A percentile compares a stretch with the other conserved stretches of the same genome.
Conservation (phyloP, 2,888 invertebrate species). For the Calameuta idolon region DNA sequence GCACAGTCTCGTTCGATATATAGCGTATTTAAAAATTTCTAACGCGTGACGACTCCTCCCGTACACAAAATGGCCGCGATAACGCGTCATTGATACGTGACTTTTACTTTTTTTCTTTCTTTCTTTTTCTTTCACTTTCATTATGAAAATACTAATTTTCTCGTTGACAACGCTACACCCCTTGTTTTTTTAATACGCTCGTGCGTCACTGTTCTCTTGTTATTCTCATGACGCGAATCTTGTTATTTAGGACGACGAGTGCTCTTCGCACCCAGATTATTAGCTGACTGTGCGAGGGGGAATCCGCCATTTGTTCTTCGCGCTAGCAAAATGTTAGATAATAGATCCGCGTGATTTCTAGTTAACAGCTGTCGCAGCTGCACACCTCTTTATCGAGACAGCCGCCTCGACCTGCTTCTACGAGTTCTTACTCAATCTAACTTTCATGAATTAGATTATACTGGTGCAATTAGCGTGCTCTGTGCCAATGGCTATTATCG, state of each 20-base stretch:
- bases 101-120: background rate
- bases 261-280: background rate
- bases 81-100: background rate
- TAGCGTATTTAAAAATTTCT: background rate
- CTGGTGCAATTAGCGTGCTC: background rate
- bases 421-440: conserved; percentile 47
- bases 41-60: too few species aligned
- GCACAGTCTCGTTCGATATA: background rate
- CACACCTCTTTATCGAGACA: conserved; percentile 18
- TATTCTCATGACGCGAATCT: background rate
- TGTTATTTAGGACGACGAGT: background rate
- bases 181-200: background rate
- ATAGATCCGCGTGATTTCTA: background rate
- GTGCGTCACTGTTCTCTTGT: too few species aligned
- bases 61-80: too few species aligned
- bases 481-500: background rate
- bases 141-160: background rate
- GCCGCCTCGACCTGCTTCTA: conserved; percentile 53
- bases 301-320: background rate
- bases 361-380: background rate
- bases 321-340: background rate
- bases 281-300: background rate
- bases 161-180: background rate
- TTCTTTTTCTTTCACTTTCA: background rate
- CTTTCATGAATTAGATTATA: conserved; percentile 45